A percentile compares a stretch with the other conserved stretches of the same genome.
Evolutionary conservation across 2,113 vertebrate species (phyloP).

Genomic region (Phalacrocorax pelagicus): DNA sequence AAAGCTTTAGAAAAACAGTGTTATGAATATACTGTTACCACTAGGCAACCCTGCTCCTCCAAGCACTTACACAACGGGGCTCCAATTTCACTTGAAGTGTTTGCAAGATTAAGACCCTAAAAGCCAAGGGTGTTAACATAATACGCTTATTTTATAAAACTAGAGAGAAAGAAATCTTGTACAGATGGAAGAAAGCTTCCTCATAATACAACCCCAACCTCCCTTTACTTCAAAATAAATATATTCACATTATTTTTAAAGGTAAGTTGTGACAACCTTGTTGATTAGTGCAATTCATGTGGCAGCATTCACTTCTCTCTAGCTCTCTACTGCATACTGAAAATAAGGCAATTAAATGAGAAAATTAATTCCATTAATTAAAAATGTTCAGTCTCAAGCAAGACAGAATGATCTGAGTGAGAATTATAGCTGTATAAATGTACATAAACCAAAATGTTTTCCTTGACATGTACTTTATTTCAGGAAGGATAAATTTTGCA

Average conservation of each 20-base stretch:
- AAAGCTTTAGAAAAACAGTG: background rate
- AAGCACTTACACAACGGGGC: background rate
- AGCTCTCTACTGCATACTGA: slow-evolving; percentile 48
- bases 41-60: background rate
- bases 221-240: slow-evolving; percentile 40
- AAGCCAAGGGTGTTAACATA: background rate
- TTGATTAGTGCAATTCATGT: slow-evolving; percentile 66
- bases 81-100: background rate
- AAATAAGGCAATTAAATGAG: slow-evolving; percentile 64
- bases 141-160: background rate
- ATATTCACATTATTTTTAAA: slow-evolving; percentile 55
- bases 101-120: slow-evolving; percentile 1
- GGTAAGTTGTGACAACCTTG: slow-evolving; percentile 65
- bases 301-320: slow-evolving; percentile 40
- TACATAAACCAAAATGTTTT: slow-evolving; percentile 33
- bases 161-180: background rate
- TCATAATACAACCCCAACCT: background rate
- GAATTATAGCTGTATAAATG: slow-evolving; percentile 34
- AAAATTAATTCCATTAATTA: slow-evolving; percentile 70
- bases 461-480: slow-evolving; percentile 17
- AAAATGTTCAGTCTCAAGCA: slow-evolving; percentile 51
- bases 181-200: background rate
- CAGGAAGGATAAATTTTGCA: slow-evolving; percentile 22
- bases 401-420: slow-evolving; percentile 27
- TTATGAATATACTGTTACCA: background rate